Percentiles rank a stretch among this genome's conserved stretches.
phyloP scores from a whole-genome alignment of 1,140 invertebrate species.

The Octopus bimaculoides region DNA sequence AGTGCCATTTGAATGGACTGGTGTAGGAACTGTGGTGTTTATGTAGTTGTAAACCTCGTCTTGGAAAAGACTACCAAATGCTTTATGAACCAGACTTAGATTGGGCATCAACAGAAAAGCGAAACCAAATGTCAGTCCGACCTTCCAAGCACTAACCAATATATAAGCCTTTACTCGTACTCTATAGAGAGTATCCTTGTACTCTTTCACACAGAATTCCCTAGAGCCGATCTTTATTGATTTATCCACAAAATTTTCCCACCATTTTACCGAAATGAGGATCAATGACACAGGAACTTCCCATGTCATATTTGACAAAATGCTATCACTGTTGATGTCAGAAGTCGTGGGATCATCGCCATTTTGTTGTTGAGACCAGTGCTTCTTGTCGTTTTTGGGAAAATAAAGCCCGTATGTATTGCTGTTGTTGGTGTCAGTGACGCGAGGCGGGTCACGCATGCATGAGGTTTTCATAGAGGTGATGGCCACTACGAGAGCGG shows the following conservation, averaged over 20 bases:
- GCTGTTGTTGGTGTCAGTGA: neutral
- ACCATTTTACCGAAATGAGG: conserved; percentile 89
- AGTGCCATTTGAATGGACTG: neutral
- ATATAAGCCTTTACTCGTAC: conserved; percentile 36
- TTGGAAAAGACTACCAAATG: conserved; percentile 26
- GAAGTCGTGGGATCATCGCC: neutral
- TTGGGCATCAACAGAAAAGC: conserved; percentile 37
- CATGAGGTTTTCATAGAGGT: conserved; percentile 32
- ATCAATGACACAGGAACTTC: conserved; percentile 81
- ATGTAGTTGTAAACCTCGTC: conserved; percentile 20
- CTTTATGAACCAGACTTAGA: conserved; percentile 26
- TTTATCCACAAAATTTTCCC: conserved; percentile 92
- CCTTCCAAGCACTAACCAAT: conserved; percentile 39
- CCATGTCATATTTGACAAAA: conserved; percentile 64
- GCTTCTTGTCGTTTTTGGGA: neutral
- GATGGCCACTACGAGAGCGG: conserved; percentile 30
- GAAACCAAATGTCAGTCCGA: conserved; percentile 37
- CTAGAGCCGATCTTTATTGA: conserved; percentile 29
- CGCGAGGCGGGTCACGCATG: neutral
- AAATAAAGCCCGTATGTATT: neutral
- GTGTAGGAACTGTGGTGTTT: conserved; percentile 18
- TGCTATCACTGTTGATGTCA: neutral
- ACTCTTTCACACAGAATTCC: conserved; percentile 30
- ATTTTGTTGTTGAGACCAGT: neutral
- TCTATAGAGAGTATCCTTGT: conserved; percentile 29